Evolutionary conservation across 2,113 vertebrate genomes (phyloP).

Genomic region (Glaucidium brasilianum): DNA sequence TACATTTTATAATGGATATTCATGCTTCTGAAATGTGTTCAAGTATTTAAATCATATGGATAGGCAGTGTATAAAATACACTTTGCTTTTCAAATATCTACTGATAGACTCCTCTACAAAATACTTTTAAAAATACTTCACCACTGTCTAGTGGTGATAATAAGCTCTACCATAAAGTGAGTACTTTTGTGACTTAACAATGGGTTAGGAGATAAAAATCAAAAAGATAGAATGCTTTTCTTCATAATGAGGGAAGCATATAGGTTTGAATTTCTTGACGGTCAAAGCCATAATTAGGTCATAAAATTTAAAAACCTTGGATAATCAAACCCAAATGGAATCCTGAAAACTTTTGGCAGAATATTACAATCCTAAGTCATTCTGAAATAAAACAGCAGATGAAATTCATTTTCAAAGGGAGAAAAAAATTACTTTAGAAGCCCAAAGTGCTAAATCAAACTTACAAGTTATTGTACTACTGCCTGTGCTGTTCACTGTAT

Average conservation of each 20-base stretch:
- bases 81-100: background rate
- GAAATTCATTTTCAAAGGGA: background rate
- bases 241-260: background rate
- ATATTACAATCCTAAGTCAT: background rate
- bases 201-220: background rate
- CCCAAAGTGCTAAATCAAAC: background rate
- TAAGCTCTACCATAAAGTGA: background rate
- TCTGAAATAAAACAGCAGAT: background rate
- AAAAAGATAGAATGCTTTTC: background rate
- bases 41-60: background rate
- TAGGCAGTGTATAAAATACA: background rate
- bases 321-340: background rate
- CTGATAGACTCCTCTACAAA: background rate
- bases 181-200: background rate
- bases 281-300: background rate
- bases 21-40: background rate
- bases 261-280: background rate
- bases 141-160: background rate
- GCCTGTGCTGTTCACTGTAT: background rate
- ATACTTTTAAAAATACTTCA: background rate
- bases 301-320: background rate
- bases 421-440: background rate
- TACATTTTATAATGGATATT: background rate
- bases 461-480: background rate
- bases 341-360: background rate